Evolutionary conservation across 1,140 invertebrate genomes (phyloP).

Genomic region (Hylaeus anthracinus): DNA sequence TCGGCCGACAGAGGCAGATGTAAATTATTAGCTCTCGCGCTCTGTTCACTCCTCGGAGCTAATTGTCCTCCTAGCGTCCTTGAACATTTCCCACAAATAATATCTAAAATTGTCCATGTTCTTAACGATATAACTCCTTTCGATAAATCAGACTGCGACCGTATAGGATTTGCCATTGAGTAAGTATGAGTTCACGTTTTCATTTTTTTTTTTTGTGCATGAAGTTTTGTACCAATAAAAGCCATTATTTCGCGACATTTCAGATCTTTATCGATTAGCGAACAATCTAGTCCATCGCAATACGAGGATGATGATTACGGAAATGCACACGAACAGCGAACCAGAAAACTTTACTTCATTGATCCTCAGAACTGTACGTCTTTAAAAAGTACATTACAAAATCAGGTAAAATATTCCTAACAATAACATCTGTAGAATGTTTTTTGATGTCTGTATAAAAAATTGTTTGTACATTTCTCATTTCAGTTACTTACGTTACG

Average conservation of each 20-base stretch:
- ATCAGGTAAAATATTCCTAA: conserved; percentile 80
- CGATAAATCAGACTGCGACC: conserved; percentile 87
- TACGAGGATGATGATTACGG: conserved; percentile 79
- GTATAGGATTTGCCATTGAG: conserved; percentile 85
- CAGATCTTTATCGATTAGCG: conserved; percentile 80
- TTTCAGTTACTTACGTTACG: conserved; percentile 85
- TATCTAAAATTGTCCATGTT: conserved; percentile 90
- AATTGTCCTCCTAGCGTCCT: conserved; percentile 85
- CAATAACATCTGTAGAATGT: not conserved
- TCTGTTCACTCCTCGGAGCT: conserved; percentile 88
- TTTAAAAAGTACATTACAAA: conserved; percentile 85
- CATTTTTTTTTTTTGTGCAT: too few relatives aligned
- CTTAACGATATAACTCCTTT: conserved; percentile 92
- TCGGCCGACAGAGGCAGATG: conserved; percentile 89
- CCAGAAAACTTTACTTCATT: conserved; percentile 82
- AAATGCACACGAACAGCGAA: conserved; percentile 83
- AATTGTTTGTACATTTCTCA: conserved; percentile 37
- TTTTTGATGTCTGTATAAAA: not conserved
- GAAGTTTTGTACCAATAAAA: not conserved
- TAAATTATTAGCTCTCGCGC: conserved; percentile 89
- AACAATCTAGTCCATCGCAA: conserved; percentile 73
- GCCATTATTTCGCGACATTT: conserved; percentile 36
- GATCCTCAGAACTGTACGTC: conserved; percentile 88
- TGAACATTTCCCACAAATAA: conserved; percentile 88
- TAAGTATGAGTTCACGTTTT: conserved; percentile 77